Percentiles rank a stretch among this genome's conserved stretches.
These are phyloP conservation scores for Hippopotamus amphibius DNA, from an alignment of 2,113 vertebrate species.

Conservation along the genomic window DNA sequence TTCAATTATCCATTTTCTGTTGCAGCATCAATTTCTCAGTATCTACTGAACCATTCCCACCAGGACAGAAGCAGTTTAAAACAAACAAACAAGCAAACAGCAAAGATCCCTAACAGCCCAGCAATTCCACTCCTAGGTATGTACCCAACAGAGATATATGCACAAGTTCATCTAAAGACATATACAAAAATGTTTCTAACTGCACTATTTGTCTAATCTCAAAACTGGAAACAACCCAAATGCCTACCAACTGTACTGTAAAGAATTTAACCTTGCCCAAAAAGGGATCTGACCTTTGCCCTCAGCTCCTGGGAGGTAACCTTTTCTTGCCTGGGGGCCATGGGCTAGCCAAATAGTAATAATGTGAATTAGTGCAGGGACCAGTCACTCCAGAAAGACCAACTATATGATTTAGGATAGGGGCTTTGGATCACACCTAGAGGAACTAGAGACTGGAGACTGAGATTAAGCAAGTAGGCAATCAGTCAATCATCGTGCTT, in stretches of 20 bases:
- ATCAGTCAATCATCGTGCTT: not conserved
- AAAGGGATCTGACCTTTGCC: not conserved
- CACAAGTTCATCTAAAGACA: slow-evolving; percentile 45
- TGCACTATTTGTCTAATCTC: not conserved
- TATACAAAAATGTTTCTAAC: slow-evolving; percentile 5
- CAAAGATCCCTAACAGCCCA: not conserved
- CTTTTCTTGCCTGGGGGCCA: not conserved
- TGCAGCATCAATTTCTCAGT: slow-evolving; percentile 8
- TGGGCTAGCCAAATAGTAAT: not conserved
- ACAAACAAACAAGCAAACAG: not conserved
- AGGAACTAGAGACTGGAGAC: not conserved
- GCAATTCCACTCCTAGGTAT: slow-evolving; percentile 30
- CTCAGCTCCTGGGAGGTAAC: not conserved
- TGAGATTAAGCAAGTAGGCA: not conserved
- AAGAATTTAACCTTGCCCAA: not conserved
- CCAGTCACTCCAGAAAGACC: not conserved
- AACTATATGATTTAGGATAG: not conserved
- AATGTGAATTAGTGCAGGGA: not conserved
- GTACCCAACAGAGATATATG: not conserved
- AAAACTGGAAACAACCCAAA: slow-evolving; percentile 7
- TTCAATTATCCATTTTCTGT: slow-evolving; percentile 49
- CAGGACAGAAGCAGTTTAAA: slow-evolving; percentile 29
- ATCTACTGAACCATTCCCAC: not conserved
- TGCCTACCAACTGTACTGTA: not conserved
- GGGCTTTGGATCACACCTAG: not conserved